These are phyloP conservation scores for Chelonoidis abingdonii DNA, from an alignment of 2,113 vertebrate genomes.

Conservation along the genomic window DNA sequence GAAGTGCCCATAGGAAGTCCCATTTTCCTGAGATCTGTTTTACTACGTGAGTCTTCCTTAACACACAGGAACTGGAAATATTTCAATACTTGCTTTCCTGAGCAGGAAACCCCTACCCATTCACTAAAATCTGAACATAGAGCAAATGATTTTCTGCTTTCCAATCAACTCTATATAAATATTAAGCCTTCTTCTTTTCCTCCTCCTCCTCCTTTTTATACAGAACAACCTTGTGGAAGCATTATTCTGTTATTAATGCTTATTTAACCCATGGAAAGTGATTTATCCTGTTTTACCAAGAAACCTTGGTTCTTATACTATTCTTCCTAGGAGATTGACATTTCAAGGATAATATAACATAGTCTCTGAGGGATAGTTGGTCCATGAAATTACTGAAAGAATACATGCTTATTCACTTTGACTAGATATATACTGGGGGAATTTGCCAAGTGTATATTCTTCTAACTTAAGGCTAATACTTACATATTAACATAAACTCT, in stretches of 20 bases:
- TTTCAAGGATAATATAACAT: constrained; percentile 20
- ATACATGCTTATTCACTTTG: constrained; percentile 29
- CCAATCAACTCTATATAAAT: constrained; percentile 57
- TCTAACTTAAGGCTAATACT: neutral
- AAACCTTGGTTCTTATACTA: constrained; percentile 32
- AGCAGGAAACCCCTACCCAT: constrained; percentile 8
- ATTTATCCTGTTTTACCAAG: constrained; percentile 48
- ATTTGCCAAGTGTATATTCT: neutral
- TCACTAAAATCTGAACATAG: neutral
- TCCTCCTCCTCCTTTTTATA: neutral
- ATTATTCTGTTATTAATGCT: constrained; percentile 61
- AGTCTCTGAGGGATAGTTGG: neutral
- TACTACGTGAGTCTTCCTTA: neutral
- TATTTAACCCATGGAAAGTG: constrained; percentile 21
- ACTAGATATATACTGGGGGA: neutral
- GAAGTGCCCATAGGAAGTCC: neutral
- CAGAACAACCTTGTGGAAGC: neutral
- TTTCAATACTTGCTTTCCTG: constrained; percentile 44
- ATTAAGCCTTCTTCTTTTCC: constrained; percentile 44
- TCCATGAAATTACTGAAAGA: neutral
- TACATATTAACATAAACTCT: neutral
- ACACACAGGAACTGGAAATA: constrained; percentile 41
- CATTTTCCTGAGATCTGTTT: neutral
- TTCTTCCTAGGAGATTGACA: constrained; percentile 31
- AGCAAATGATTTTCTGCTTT: constrained; percentile 58